phyloP scores from a whole-genome alignment of 2,888 invertebrate species.

The Antheraea yamamai region DNA sequence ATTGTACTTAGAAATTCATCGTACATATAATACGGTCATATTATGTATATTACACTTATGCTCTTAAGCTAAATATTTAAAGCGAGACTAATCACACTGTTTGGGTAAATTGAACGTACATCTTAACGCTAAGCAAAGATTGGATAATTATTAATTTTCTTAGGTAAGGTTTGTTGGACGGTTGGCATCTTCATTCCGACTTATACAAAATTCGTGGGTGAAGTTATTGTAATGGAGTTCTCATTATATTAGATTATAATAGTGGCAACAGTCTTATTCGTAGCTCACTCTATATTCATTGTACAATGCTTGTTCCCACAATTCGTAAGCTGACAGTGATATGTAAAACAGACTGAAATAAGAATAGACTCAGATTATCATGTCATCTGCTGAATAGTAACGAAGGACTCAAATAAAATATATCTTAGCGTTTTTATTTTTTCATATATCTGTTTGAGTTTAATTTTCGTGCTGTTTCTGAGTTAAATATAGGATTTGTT shows the following conservation, averaged over 20 bases:
- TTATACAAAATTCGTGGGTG: not conserved
- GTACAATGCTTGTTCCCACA: not conserved
- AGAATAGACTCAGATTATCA: not conserved
- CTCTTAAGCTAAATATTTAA: not conserved
- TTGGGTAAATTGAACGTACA: not conserved
- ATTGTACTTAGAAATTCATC: not conserved
- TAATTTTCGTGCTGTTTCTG: not conserved
- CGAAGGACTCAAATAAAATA: not conserved
- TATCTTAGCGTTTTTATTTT: not conserved
- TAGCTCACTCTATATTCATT: not conserved
- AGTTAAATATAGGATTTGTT: not conserved
- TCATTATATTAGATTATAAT: not conserved
- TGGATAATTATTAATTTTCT: no score
- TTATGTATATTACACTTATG: not conserved
- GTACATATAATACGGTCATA: not conserved
- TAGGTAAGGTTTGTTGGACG: not conserved
- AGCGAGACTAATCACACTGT: not conserved
- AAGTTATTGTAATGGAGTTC: not conserved
- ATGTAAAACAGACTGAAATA: not conserved
- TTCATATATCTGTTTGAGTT: not conserved
- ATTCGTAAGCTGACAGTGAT: not conserved
- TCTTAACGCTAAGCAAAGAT: not conserved
- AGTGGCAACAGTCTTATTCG: not conserved
- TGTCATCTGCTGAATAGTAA: not conserved
- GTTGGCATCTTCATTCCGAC: not conserved